Percentiles rank a stretch among this genome's conserved stretches.
phyloP scores from a whole-genome alignment of 2,888 invertebrate species.

The Caenorhabditis japonica region DNA sequence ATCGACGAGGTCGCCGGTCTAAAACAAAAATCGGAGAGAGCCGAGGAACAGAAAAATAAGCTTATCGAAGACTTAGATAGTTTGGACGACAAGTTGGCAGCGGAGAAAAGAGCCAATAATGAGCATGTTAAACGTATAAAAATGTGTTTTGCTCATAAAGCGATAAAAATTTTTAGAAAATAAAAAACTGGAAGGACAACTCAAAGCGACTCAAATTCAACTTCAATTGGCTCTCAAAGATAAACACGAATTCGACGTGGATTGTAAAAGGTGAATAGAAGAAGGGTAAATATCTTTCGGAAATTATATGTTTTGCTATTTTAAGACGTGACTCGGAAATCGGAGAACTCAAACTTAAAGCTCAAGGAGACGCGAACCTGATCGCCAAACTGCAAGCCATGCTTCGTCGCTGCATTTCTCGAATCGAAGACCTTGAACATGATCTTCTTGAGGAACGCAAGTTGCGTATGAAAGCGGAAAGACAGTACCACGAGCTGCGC shows the following conservation, averaged over 20 bases:
- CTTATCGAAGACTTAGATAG: conserved; percentile 60
- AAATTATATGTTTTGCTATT: too few relatives aligned
- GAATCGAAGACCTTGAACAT: conserved; percentile 97
- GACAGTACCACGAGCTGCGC: conserved; percentile 88
- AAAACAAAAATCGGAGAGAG: conserved; percentile 55
- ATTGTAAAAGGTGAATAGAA: conserved; percentile 86
- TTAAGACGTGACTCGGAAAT: conserved; percentile 92
- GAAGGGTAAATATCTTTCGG: too few relatives aligned
- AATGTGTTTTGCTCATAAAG: not conserved
- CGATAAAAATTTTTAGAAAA: conserved; percentile 78
- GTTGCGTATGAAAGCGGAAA: conserved; percentile 78
- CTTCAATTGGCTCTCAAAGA: conserved; percentile 95
- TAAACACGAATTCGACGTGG: conserved; percentile 96
- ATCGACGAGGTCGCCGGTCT: conserved; percentile 63
- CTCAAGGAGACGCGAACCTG: conserved; percentile 97
- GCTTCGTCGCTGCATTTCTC: conserved; percentile 51
- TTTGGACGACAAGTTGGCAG: conserved; percentile 61
- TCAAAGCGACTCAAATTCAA: conserved; percentile 96
- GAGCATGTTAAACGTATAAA: conserved; percentile 61
- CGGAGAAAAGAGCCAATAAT: conserved; percentile 66
- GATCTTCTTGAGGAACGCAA: conserved; percentile 96
- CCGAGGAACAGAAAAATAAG: conserved; percentile 60
- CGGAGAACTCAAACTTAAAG: conserved; percentile 87
- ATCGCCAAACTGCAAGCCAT: conserved; percentile 89
- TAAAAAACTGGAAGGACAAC: conserved; percentile 93